Base-by-base conservation (phyloP, 2,113 vertebrate species). In the Hippopotamus amphibius region DNA sequence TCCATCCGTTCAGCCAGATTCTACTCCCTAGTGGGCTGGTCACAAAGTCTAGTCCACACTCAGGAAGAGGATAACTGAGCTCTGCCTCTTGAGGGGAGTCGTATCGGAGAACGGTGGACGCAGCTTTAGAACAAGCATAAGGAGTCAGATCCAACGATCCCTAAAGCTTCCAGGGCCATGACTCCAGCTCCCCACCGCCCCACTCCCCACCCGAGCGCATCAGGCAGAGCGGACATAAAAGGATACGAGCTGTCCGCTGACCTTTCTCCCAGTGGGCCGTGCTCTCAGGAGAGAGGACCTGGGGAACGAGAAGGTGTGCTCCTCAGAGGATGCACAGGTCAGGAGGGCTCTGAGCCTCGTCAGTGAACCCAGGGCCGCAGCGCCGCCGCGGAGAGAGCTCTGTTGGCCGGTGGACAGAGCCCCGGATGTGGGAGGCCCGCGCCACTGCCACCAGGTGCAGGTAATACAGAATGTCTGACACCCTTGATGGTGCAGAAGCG, bases 381-480 rank as follows among this genome's bases (percentile, higher is more conserved):
- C 33, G 28, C 1, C 53, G 13, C 84, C 68, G 41, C 30, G 30
- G 26, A 19, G 41, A 46, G 19, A 17, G 46, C n/a, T 59, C 61
- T 41, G 5, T 3, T 7, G 12, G 8, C n/a, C 55, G 4, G 6
- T 19, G 30, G 21, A 26, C 2, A 16, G 3, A 19, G 28, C 7
- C 3, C 24, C 28, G 41, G 57, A 9, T 28, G n/a, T 6, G 16
- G 43, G 24, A 7, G 11, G 17, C 55, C 53, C 50, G 12, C 63
- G 1, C n/a, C 21, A 4, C 2, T 1, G 11, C 13, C 22, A 37
- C 41, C 55, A 55, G 24, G 13, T 43, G 16, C 14, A 57, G 5
- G n/a, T 4, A 53, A 79, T 28, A 37, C n/a, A 46, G 15, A 14
- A n/a, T 21, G 4, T 59, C 50, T 2, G 1, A 9, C 79, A 48